Base-by-base conservation (phyloP, 2,888 invertebrate species). In the Conus canariensis region DNA sequence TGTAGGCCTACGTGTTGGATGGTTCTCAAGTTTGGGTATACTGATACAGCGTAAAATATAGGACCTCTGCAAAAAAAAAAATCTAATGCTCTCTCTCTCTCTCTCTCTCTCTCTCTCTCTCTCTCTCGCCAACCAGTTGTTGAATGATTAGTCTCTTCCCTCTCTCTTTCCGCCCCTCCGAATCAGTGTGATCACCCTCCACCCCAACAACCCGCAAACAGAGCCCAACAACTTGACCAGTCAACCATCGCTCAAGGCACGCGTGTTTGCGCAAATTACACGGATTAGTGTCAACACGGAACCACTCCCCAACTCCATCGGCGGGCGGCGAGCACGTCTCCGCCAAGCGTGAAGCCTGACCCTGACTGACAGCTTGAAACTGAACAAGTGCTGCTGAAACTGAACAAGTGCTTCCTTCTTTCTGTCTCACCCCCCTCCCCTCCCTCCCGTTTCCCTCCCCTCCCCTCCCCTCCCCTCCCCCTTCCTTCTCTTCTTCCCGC, bases 271-370 rank as follows among this genome's bases (percentile, higher is more conserved):
- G 87, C 87, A 45, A 64, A 87, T 87, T 87, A 70, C 87, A 22
- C 87, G 70, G 87, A 87, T 87, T 87, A 87, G 87, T 87, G 87
- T 67, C 87, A 87, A 87, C 87, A 87, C 45, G 10, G 22, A 22
- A 45, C 87, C 45, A 45, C 45, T n/a, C 30, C 30, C 12, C 12
- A 67, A 87, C 67, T 87, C 67, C 67, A 87, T 64, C 70, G 86
- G 64, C 67, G 19, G 16, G 70, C 19, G 22, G 70, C 70, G 70
- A 22, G 22, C 70, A 70, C 14, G 19, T 77, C 25, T 8, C 30
- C 30, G 1, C 77, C 25, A 8, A 30, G 25, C 30, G 30, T 25
- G 77, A 10, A 77, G 19, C 0, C 70, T 74, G n/a, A 22, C 70
- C 70, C 22, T 74, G 16, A 22, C 70, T 74, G 70, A 19, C 70